phyloP scores from a whole-genome alignment of 2,888 invertebrate genomes.

The Artemia sinica region DNA sequence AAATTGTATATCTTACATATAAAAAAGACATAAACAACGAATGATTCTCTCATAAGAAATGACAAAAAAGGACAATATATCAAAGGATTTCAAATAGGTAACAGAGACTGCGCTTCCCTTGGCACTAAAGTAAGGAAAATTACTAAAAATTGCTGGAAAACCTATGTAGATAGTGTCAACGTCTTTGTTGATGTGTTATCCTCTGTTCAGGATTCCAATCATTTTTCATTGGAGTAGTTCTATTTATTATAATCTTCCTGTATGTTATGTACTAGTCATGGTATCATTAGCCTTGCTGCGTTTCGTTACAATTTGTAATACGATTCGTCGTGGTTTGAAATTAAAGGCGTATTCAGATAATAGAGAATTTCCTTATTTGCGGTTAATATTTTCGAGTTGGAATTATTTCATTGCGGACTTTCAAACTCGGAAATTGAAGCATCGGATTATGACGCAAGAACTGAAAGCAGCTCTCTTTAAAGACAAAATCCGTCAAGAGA shows the following conservation, averaged over 20 bases:
- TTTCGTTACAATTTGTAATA: neutral
- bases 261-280: conserved; percentile 43
- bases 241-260: conserved; percentile 49
- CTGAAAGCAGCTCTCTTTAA: conserved; percentile 45
- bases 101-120: too few species aligned
- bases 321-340: neutral
- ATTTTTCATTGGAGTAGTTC: conserved; percentile 30
- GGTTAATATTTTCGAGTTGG: conserved; percentile 25
- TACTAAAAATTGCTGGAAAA: conserved; percentile 21
- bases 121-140: too few species aligned
- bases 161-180: conserved; percentile 21
- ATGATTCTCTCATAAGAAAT: too few species aligned
- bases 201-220: conserved; percentile 32
- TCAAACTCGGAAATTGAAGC: conserved; percentile 56
- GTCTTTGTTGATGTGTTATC: conserved; percentile 14
- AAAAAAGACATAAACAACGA: too few species aligned
- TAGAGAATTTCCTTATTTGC: conserved; percentile 24
- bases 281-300: conserved; percentile 24
- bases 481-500: neutral
- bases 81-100: too few species aligned
- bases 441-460: conserved; percentile 56
- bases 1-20: too few species aligned
- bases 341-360: neutral
- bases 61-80: too few species aligned
- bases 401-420: conserved; percentile 37